Conservation (phyloP, 2,113 vertebrate genomes). For the Lamprotornis superbus region DNA sequence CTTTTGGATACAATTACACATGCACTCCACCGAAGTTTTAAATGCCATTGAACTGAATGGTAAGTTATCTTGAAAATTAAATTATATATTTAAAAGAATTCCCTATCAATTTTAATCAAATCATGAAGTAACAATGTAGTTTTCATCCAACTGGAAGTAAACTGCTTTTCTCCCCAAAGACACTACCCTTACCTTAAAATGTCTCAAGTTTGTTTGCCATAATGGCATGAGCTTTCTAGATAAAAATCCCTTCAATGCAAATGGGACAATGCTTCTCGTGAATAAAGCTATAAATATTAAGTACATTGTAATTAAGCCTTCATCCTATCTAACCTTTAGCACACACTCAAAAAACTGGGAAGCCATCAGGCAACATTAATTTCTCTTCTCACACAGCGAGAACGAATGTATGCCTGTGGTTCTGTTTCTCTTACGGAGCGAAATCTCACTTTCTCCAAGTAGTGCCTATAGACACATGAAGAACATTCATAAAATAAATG, state of each 20-base stretch:
- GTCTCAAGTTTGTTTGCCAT: background rate
- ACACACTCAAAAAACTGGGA: slow-evolving; percentile 28
- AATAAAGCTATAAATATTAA: slow-evolving; percentile 43
- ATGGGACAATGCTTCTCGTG: background rate
- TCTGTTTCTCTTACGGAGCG: background rate
- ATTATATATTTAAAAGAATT: background rate
- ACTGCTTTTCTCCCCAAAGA: background rate
- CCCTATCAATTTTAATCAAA: background rate
- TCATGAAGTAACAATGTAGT: background rate
- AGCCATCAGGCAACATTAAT: background rate
- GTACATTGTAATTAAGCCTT: slow-evolving; percentile 30
- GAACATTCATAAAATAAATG: background rate
- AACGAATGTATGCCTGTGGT: background rate
- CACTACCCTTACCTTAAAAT: background rate
- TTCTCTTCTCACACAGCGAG: background rate
- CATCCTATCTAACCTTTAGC: slow-evolving; percentile 14
- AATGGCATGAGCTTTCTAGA: background rate
- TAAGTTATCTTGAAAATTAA: background rate
- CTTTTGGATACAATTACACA: background rate
- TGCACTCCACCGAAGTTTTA: background rate
- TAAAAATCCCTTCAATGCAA: slow-evolving; percentile 10
- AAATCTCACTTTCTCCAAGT: background rate
- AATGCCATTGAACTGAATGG: slow-evolving; percentile 2
- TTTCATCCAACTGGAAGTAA: background rate
- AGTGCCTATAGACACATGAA: background rate